phyloP scores from a whole-genome alignment of 53 echinoderm and acorn worm genomes.

The Arbacia lixula region DNA sequence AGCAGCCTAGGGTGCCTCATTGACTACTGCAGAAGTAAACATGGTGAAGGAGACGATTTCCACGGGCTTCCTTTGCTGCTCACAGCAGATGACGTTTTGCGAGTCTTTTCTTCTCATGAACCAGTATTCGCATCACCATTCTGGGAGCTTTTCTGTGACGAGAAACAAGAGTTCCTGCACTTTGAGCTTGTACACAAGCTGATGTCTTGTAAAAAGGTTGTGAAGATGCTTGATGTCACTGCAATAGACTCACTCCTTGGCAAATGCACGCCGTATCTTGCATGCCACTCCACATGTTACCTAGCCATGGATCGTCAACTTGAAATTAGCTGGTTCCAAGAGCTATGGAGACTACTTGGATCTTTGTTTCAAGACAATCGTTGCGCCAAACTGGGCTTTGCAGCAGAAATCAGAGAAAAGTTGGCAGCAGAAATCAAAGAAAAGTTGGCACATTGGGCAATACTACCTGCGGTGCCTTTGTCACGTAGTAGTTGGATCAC shows the following conservation, averaged over 20 bases:
- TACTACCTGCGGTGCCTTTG: slow-evolving; percentile 34
- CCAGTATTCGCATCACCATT: not conserved
- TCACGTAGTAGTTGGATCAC: too few relatives aligned
- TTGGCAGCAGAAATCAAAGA: not conserved
- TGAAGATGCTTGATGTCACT: slow-evolving; percentile 15
- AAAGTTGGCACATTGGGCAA: not conserved
- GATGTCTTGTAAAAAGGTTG: slow-evolving; percentile 23
- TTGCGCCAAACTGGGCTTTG: too few relatives aligned
- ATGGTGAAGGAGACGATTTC: not conserved
- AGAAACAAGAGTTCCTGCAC: slow-evolving; percentile 10
- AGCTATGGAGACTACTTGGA: slow-evolving; percentile 14
- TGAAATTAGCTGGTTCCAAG: slow-evolving; percentile 5
- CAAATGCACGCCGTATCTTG: not conserved
- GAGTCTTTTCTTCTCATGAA: slow-evolving; percentile 1
- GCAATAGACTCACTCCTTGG: not conserved
- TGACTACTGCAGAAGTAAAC: not conserved
- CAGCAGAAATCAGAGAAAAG: not conserved
- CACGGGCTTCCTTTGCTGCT: slow-evolving; percentile 19
- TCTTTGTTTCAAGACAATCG: too few relatives aligned
- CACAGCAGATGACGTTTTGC: not conserved
- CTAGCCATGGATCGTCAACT: too few relatives aligned
- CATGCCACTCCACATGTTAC: too few relatives aligned
- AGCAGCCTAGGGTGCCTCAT: not conserved
- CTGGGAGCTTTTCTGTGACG: not conserved
- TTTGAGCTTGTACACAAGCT: not conserved